Percentiles rank a stretch among this genome's conserved stretches.
Conservation (phyloP, 2,797 vertebrate genomes). For the Poecile montanus region DNA sequence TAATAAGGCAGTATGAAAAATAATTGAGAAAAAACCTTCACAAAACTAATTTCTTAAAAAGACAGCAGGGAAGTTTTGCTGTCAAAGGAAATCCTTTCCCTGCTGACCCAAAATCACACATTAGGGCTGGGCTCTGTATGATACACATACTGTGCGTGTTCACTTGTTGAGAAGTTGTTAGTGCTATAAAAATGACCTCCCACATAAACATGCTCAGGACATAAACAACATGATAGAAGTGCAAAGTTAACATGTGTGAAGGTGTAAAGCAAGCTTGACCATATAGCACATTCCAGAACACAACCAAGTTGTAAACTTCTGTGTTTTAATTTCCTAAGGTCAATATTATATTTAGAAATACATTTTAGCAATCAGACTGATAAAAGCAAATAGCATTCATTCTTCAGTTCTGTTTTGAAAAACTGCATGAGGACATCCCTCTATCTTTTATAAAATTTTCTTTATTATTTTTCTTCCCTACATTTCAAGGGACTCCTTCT, state of each 20-base stretch:
- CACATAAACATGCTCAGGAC: background rate
- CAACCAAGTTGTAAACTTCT: background rate
- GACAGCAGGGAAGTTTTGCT: background rate
- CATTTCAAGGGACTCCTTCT: background rate
- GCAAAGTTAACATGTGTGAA: background rate
- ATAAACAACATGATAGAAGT: background rate
- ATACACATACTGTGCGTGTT: background rate
- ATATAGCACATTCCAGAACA: background rate
- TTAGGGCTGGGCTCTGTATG: background rate
- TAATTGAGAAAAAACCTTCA: background rate
- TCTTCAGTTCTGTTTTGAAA: background rate
- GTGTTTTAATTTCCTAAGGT: background rate
- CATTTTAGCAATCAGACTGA: background rate
- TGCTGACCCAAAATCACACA: background rate
- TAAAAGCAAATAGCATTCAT: background rate
- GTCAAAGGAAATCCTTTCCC: background rate
- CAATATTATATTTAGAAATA: background rate
- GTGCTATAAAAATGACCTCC: background rate
- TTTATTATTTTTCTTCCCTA: background rate
- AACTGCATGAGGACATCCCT: background rate
- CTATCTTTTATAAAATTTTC: background rate
- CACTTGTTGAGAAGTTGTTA: background rate
- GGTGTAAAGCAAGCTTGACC: background rate
- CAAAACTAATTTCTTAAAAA: background rate
- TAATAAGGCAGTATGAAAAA: background rate